A percentile compares a stretch with the other conserved stretches of the same genome.
Conservation (phyloP, 64 coral and sea anemone species). For the Astreopora myriophthalma region DNA sequence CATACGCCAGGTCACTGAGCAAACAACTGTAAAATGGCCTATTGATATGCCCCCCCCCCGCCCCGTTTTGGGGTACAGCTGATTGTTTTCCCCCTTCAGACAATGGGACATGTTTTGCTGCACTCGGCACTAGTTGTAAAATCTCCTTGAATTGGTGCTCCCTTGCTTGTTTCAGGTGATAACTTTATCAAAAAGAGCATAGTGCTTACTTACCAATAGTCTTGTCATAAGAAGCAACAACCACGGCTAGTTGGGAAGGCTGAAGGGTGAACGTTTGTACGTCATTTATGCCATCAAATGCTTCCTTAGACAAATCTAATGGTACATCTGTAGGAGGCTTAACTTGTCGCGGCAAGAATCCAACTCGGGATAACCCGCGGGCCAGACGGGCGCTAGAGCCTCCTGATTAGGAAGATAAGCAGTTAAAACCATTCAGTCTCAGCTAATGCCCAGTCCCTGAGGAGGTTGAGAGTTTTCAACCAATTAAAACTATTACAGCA, state of each 20-base stretch:
- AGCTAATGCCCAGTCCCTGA: too few species aligned
- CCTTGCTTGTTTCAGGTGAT: not conserved
- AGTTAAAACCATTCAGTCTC: not conserved
- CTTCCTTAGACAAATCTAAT: constrained; percentile 66
- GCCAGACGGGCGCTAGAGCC: constrained; percentile 8
- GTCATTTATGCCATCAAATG: constrained; percentile 78
- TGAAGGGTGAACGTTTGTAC: constrained; percentile 71
- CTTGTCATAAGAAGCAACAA: constrained; percentile 96
- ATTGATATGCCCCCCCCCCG: too few species aligned
- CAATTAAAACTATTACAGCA: too few species aligned
- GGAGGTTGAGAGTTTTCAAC: too few species aligned
- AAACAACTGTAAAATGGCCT: too few species aligned
- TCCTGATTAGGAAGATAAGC: not conserved
- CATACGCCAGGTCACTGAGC: too few species aligned
- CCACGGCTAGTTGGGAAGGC: constrained; percentile 89
- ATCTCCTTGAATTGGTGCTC: not conserved
- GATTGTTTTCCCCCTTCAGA: not conserved
- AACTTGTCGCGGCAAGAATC: constrained; percentile 81
- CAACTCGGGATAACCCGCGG: constrained; percentile 87
- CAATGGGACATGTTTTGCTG: not conserved
- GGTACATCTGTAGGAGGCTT: constrained; percentile 85
- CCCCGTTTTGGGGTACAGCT: not conserved
- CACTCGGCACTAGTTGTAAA: not conserved
- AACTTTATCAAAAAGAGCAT: not conserved
- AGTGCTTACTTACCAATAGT: constrained; percentile 82